Conservation (phyloP, 2,797 vertebrate species). For the Potorous gilbertii region DNA sequence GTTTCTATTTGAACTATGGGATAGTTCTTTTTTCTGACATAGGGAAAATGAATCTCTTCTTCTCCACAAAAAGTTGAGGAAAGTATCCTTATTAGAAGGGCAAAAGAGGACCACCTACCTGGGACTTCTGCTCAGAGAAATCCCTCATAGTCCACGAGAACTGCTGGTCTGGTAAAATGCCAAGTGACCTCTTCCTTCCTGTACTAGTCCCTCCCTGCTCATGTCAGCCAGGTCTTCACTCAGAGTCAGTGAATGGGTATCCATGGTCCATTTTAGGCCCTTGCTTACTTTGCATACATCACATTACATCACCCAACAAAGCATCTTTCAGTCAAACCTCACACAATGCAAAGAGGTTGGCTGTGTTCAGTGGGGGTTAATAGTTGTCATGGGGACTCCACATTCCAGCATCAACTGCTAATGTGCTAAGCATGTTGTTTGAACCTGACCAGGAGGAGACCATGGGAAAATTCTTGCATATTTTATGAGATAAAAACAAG, state of each 20-base stretch:
- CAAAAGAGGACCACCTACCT: background rate
- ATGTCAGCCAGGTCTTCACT: slow-evolving; percentile 57
- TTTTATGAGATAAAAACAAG: slow-evolving; percentile 80
- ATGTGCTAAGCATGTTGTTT: slow-evolving; percentile 80
- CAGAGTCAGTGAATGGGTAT: slow-evolving; percentile 81
- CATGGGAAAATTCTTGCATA: slow-evolving; percentile 85
- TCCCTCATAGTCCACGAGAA: background rate
- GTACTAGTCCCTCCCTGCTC: background rate
- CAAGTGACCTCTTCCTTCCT: background rate
- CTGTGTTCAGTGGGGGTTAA: slow-evolving; percentile 80
- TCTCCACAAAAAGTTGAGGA: background rate
- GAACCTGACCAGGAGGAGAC: slow-evolving; percentile 72
- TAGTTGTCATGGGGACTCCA: slow-evolving; percentile 84
- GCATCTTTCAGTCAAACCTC: slow-evolving; percentile 74
- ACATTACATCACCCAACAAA: slow-evolving; percentile 87
- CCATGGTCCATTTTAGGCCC: slow-evolving; percentile 81
- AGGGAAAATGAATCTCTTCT: background rate
- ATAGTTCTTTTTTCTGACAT: background rate
- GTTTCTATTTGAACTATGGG: background rate
- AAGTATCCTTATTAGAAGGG: background rate
- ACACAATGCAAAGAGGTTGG: slow-evolving; percentile 81
- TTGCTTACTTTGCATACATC: slow-evolving; percentile 81
- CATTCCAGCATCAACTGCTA: slow-evolving; percentile 88
- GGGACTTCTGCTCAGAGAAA: background rate
- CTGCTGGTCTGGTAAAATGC: background rate